Evolutionary conservation across 2,888 invertebrate species (phyloP), one percentile per base, ranked within the genome.

Genomic region (Minunthozetes semirufus): DNA sequence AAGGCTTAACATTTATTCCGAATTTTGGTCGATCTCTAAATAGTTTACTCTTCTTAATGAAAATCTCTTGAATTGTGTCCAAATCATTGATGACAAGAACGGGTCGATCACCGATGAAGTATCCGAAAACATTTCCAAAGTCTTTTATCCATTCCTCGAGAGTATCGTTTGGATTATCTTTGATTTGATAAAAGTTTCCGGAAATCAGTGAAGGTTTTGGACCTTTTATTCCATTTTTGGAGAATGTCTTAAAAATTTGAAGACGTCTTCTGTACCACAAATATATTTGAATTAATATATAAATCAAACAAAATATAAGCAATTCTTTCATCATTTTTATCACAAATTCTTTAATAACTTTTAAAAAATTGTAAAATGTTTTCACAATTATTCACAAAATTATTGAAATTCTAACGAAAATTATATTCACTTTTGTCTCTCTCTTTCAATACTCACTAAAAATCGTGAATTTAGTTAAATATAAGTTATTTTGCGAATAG

Each of bases 101-200:
- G 13, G 76, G 72, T 75, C 38, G 38, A 19, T 76, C 70, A 17
- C 74, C 76, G 33, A 72, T 48, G 59, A 59, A 76, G 56, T 72
- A 78, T 3, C 77, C 76, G 59, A 76, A 75, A 61, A 61, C 33
- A n/a, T 76, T 59, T 0, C 77, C 78, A 59, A 76, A 77, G 42
- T 76, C 22, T 48, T 70, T 19, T 19, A 73, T 63, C 78, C 78
- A 78, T 53, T 72, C 19, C 8, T 72, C 72, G 1, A 72, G 22
- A 11, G 48, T 48, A 33, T 72, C 72, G 48, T 72, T 72, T 56
- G 72, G 72, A 50, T 42, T 27, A 6, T 27, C 48, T 33, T 29
- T 72, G 13, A 48, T 50, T 38, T 63, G 33, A 15, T n/a, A 72
- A 48, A 29, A 48, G 56, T 76, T 76, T 27, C 76, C 76, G 8